Evolutionary conservation across 2,888 invertebrate genomes (phyloP).

Genomic region (Torymus tubicola): DNA sequence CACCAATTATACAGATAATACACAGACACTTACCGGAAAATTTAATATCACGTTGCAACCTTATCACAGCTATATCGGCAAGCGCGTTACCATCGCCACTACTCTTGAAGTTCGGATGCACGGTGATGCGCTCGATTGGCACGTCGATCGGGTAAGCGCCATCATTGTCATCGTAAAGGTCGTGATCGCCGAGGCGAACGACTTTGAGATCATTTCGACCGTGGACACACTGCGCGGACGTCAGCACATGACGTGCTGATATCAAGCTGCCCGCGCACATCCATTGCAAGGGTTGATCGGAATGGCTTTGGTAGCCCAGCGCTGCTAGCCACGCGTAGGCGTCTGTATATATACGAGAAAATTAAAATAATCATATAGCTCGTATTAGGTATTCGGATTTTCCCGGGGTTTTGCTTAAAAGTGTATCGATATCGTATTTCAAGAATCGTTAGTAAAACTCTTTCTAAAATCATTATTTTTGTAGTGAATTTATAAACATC

Average conservation of each 20-base stretch:
- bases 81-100: slow-evolving; percentile 78
- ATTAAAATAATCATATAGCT: too few relatives aligned
- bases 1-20: background rate
- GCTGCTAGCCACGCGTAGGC: slow-evolving; percentile 90
- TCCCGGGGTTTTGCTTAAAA: too few relatives aligned
- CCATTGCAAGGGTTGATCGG: background rate
- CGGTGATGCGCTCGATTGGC: slow-evolving; percentile 79
- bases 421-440: too few relatives aligned
- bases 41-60: slow-evolving; percentile 79
- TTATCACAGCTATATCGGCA: slow-evolving; percentile 87
- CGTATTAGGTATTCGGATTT: too few relatives aligned
- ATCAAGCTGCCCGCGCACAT: slow-evolving; percentile 85
- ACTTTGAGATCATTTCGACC: slow-evolving; percentile 78
- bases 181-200: slow-evolving; percentile 87
- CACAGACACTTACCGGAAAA: slow-evolving; percentile 78
- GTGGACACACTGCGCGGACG: slow-evolving; percentile 86
- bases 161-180: slow-evolving; percentile 82
- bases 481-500: too few relatives aligned
- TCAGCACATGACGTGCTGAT: slow-evolving; percentile 83
- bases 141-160: slow-evolving; percentile 81
- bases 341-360: slow-evolving; percentile 77
- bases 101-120: slow-evolving; percentile 84
- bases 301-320: slow-evolving; percentile 80
- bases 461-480: too few relatives aligned
- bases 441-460: too few relatives aligned